phyloP scores from a whole-genome alignment of 2,888 invertebrate species.

The Campoplex nolae region DNA sequence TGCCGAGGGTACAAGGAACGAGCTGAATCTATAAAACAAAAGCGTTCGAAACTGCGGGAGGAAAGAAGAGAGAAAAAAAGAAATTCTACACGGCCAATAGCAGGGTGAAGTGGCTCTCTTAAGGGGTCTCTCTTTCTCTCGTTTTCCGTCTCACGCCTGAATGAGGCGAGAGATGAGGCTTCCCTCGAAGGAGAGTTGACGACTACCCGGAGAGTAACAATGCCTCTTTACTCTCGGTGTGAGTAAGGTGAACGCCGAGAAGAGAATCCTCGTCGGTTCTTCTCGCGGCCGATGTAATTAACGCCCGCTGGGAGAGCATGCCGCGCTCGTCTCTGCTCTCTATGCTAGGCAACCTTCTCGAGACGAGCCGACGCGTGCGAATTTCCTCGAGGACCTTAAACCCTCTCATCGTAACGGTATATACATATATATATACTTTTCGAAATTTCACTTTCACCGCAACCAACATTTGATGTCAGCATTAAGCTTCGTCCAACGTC shows the following conservation, averaged over 20 bases:
- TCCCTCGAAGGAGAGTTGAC: conserved; percentile 21
- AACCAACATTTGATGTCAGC: neutral
- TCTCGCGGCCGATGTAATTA: conserved; percentile 49
- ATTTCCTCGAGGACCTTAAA: conserved; percentile 39
- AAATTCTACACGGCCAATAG: neutral
- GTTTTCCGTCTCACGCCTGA: conserved; percentile 44
- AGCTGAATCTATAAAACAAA: conserved; percentile 46
- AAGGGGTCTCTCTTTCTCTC: conserved; percentile 4
- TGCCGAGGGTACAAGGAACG: conserved; percentile 11
- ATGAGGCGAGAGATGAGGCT: conserved; percentile 32
- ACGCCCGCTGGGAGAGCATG: conserved; percentile 31
- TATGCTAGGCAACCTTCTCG: conserved; percentile 44
- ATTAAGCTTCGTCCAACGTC: conserved; percentile 17
- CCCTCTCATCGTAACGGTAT: neutral
- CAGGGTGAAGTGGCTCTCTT: conserved; percentile 36
- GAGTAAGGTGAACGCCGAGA: neutral
- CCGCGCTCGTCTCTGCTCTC: neutral
- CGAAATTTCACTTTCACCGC: conserved; percentile 46
- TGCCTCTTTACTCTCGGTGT: conserved; percentile 39
- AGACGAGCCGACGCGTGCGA: conserved; percentile 57
- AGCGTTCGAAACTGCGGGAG: neutral
- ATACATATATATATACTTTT: neutral
- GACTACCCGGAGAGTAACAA: conserved; percentile 48
- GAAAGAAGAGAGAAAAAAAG: neutral
- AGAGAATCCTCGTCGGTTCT: conserved; percentile 20